Percentiles rank a stretch among this genome's conserved stretches.
These are phyloP conservation scores for Drosophila trichaetosa DNA, from an alignment of 2,888 invertebrate species.

Conservation along the genomic window DNA sequence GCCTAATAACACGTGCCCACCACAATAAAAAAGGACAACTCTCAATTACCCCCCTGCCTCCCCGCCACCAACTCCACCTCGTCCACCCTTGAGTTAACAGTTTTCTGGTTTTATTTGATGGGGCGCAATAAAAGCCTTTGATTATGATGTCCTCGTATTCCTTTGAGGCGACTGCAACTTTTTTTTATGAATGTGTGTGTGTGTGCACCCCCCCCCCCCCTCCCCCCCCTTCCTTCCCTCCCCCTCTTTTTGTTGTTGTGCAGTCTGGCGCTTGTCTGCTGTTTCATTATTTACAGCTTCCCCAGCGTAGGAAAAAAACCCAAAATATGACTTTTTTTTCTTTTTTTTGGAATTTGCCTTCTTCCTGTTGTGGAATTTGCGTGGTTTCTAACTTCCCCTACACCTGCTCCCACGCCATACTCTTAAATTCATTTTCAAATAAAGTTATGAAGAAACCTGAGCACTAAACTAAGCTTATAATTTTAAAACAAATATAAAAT, in stretches of 20 bases:
- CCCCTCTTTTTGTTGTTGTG: constrained; percentile 30
- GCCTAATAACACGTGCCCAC: constrained; percentile 50
- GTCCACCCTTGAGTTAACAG: constrained; percentile 53
- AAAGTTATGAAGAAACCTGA: not conserved
- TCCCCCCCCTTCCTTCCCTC: too few relatives aligned
- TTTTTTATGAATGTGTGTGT: not conserved
- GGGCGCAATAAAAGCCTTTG: constrained; percentile 76
- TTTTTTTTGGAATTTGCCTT: constrained; percentile 19
- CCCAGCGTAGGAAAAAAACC: constrained; percentile 17
- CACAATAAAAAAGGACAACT: constrained; percentile 43
- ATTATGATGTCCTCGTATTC: constrained; percentile 67
- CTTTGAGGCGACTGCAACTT: constrained; percentile 54
- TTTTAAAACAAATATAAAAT: not conserved
- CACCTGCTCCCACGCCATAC: not conserved
- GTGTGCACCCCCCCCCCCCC: too few relatives aligned
- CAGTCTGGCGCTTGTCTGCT: constrained; percentile 76
- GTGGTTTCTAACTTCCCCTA: constrained; percentile 4
- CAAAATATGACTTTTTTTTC: not conserved
- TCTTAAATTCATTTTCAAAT: constrained; percentile 46
- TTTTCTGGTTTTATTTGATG: constrained; percentile 69
- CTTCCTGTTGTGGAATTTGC: not conserved
- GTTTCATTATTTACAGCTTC: constrained; percentile 77
- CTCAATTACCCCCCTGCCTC: not conserved
- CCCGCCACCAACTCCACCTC: not conserved
- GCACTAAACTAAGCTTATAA: not conserved